A percentile compares a stretch with the other conserved stretches of the same genome.
These are phyloP conservation scores for Cotesia vestalis DNA, from an alignment of 1,140 invertebrate species.

Conservation along the genomic window DNA sequence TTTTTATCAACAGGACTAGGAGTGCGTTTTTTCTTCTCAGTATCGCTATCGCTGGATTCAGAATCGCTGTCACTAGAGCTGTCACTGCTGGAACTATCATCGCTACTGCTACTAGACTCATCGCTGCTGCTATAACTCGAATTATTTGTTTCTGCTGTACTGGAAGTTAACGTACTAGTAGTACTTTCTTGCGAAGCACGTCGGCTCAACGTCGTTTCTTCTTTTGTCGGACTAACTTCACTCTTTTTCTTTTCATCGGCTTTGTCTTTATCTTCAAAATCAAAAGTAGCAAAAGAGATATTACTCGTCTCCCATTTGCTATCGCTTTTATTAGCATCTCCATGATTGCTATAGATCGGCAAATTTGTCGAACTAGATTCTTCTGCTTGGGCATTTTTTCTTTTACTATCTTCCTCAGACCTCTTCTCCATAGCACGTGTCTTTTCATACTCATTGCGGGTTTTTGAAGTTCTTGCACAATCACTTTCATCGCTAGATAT, in stretches of 20 bases:
- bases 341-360: constrained; percentile 49
- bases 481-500: constrained; percentile 59
- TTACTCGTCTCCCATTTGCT: constrained; percentile 54
- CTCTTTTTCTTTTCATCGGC: constrained; percentile 51
- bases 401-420: constrained; percentile 35
- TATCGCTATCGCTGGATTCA: constrained; percentile 58
- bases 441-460: constrained; percentile 10
- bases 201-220: constrained; percentile 52
- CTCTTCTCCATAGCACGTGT: constrained; percentile 26
- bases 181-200: constrained; percentile 63
- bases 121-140: constrained; percentile 61
- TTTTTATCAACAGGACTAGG: constrained; percentile 42
- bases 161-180: constrained; percentile 58
- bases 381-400: constrained; percentile 62
- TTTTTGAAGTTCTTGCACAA: constrained; percentile 42
- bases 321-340: constrained; percentile 48
- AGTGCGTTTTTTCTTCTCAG: constrained; percentile 55
- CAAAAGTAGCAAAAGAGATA: constrained; percentile 33
- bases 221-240: constrained; percentile 41
- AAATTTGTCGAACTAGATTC: constrained; percentile 49
- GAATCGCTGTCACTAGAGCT: constrained; percentile 58
- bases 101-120: constrained; percentile 59
- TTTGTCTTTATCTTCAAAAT: constrained; percentile 27
- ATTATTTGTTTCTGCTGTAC: constrained; percentile 60
- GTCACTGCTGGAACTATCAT: constrained; percentile 60